A percentile compares a stretch with the other conserved stretches of the same genome.
Conservation (phyloP, 2,797 vertebrate genomes). For the Coccyzus lansbergi region DNA sequence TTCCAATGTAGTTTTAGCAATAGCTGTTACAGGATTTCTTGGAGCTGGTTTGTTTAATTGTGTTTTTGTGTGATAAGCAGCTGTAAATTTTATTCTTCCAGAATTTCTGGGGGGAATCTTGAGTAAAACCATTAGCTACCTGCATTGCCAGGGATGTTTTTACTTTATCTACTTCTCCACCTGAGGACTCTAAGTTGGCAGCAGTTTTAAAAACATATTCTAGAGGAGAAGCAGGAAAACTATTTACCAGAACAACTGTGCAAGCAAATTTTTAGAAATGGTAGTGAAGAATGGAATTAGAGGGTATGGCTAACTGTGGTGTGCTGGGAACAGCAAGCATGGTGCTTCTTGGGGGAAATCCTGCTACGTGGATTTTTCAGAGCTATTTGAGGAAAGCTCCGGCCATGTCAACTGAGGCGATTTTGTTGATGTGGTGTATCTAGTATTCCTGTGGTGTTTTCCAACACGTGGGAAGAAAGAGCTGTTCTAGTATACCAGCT, state of each 20-base stretch:
- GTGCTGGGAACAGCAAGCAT: fast-evolving
- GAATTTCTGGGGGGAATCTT: not conserved
- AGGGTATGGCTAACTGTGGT: fast-evolving
- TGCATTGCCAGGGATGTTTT: not conserved
- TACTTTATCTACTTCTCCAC: not conserved
- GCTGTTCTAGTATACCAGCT: not conserved
- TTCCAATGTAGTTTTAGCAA: not conserved
- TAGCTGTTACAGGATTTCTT: not conserved
- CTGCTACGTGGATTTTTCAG: fast-evolving
- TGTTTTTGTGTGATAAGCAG: not conserved
- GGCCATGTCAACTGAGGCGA: fast-evolving
- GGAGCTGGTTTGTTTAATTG: not conserved
- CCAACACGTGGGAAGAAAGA: not conserved
- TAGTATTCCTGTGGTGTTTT: not conserved
- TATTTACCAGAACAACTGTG: not conserved
- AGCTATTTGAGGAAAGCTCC: not conserved
- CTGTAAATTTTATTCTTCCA: not conserved
- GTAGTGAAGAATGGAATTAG: not conserved
- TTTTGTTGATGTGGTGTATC: fast-evolving
- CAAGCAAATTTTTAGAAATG: not conserved
- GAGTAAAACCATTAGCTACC: not conserved
- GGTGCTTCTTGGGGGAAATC: not conserved
- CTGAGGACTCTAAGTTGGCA: not conserved
- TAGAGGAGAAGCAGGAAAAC: too few relatives aligned
- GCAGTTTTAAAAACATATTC: not conserved